These are phyloP conservation scores for Drosophila pruinosa DNA, from an alignment of 1,140 invertebrate genomes.

Conservation along the genomic window DNA sequence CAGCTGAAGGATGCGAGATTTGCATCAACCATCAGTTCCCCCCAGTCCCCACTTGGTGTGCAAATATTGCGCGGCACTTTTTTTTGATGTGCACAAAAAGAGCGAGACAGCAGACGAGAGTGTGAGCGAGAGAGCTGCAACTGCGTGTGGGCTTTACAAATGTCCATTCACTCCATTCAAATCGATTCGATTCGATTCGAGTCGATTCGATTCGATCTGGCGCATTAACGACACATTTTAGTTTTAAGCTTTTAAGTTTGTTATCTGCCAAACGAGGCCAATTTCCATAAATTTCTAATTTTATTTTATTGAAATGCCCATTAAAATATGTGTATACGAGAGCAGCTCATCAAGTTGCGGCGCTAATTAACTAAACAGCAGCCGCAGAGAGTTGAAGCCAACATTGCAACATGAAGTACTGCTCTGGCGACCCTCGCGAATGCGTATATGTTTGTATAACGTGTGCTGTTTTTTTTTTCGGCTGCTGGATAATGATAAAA, in stretches of 20 bases:
- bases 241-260: constrained; percentile 77
- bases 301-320: constrained; percentile 76
- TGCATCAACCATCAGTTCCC: constrained; percentile 1
- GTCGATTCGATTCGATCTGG: constrained; percentile 36
- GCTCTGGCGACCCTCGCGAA: neutral
- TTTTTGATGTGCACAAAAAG: neutral
- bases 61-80: constrained; percentile 14
- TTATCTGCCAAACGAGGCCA: constrained; percentile 62
- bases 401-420: too few species aligned
- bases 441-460: constrained; percentile 13
- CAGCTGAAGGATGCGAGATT: constrained; percentile 47
- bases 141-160: neutral
- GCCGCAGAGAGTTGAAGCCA: too few species aligned
- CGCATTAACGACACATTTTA: constrained; percentile 79
- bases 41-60: neutral
- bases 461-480: constrained; percentile 19
- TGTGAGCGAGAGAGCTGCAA: neutral
- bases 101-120: neutral
- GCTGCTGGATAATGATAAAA: constrained; percentile 16
- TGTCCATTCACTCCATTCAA: constrained; percentile 21
- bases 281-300: constrained; percentile 81
- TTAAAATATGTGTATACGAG: constrained; percentile 36
- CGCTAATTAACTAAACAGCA: too few species aligned
- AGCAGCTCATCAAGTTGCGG: neutral
- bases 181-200: constrained; percentile 19